Percentiles rank a stretch among this genome's conserved stretches.
These are phyloP conservation scores for Liposcelis brunnea DNA, from an alignment of 2,888 invertebrate genomes.

Conservation along the genomic window DNA sequence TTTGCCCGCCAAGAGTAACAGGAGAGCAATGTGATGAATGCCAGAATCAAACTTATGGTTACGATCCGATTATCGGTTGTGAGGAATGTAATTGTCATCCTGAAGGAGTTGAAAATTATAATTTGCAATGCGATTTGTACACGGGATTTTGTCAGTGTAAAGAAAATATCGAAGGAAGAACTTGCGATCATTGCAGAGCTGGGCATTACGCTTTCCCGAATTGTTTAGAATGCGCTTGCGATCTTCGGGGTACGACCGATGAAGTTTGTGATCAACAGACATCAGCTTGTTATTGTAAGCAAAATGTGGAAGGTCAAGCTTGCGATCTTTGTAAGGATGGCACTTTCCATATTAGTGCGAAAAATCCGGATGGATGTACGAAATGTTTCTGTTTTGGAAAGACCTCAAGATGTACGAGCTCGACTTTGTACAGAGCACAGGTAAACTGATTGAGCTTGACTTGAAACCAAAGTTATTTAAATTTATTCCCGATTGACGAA, in stretches of 20 bases:
- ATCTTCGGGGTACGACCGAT: slow-evolving; percentile 59
- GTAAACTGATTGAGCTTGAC: slow-evolving; percentile 24
- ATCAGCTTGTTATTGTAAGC: slow-evolving; percentile 19
- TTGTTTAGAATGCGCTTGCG: slow-evolving; percentile 71
- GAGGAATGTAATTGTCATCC: slow-evolving; percentile 83
- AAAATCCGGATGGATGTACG: slow-evolving; percentile 81
- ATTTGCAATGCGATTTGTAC: slow-evolving; percentile 67
- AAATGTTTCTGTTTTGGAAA: slow-evolving; percentile 96
- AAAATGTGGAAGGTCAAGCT: slow-evolving; percentile 47
- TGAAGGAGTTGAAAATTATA: slow-evolving; percentile 56
- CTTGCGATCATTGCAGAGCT: slow-evolving; percentile 71
- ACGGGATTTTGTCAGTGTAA: slow-evolving; percentile 43
- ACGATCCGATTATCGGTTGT: slow-evolving; percentile 86
- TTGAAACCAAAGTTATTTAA: too few relatives aligned
- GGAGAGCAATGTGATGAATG: slow-evolving; percentile 84
- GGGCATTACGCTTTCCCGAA: slow-evolving; percentile 79
- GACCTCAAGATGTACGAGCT: slow-evolving; percentile 67
- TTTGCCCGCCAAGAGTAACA: slow-evolving; percentile 79
- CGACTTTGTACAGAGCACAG: slow-evolving; percentile 45
- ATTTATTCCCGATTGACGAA: too few relatives aligned
- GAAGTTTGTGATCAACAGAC: slow-evolving; percentile 70
- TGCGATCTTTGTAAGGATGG: slow-evolving; percentile 80
- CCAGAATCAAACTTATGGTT: slow-evolving; percentile 75
- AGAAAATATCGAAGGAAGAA: slow-evolving; percentile 68
- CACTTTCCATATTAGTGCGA: slow-evolving; percentile 71